Base-by-base conservation (phyloP, 2,888 invertebrate genomes). In the Hyles lineata region DNA sequence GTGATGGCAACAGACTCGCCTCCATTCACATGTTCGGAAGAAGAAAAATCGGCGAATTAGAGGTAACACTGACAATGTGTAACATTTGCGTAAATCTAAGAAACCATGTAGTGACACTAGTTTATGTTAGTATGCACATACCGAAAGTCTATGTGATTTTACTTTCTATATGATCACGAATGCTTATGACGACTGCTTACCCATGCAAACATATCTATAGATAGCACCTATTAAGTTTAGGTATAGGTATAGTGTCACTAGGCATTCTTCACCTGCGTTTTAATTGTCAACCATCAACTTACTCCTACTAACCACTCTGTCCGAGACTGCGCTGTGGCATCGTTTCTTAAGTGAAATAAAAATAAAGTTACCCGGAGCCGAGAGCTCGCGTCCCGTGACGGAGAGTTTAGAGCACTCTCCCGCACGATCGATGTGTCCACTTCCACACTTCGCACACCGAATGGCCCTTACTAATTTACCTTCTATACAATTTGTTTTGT, bases 291-390 rank as follows among this genome's bases (percentile, higher is more conserved):
- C 11, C 6, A 8, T 11, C 21, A 6, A 58, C 11, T 9, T 5
- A 9, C 4, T 9, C 0, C 9, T 21, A 69, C 43, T 50, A n/a
- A 21, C 21, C 50, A 11, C 17, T 69, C 67, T 69, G 21, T 50
- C 6, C 21, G 23, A 15, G 43, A 9, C 15, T 19, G 17, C 70
- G 21, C 21, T 25, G 25, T 52, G 23, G 17, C 25, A 11, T 32
- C 32, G 25, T 15, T 43, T 25, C 70, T 70, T 69, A 61, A 74
- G 59, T 60, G 61, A 74, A 72, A 73, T 77, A 73, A 73, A 73
- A 72, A 55, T 63, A 73, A 72, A 69, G 52, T 59, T 43, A 71
- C 19, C 21, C 60, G 17, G 52, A 7, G 52, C 25, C 52, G 70
- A 23, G 70, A 17, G 23, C 59, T 43, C n/a, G 25, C 17, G 15